Evolutionary conservation across 2,797 vertebrate genomes (phyloP).

Genomic region (Clangula hyemalis): DNA sequence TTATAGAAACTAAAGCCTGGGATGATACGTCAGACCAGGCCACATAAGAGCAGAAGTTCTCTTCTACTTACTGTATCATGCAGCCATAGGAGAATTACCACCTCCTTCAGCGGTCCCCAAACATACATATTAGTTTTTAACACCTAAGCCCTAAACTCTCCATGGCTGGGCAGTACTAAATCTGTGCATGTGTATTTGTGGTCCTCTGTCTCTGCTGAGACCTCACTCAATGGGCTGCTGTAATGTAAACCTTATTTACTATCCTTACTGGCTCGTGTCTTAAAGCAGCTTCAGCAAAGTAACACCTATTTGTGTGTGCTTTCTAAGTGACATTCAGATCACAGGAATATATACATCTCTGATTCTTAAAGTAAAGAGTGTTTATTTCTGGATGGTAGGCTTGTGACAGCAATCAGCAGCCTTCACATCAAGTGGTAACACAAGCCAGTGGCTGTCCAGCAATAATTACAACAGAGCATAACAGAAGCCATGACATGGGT

Average conservation of each 20-base stretch:
- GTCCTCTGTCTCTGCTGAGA: not conserved
- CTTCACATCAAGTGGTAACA: not conserved
- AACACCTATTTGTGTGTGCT: not conserved
- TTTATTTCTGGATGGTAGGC: not conserved
- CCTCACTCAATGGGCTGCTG: accelerated
- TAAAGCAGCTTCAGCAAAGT: not conserved
- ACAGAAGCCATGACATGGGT: not conserved
- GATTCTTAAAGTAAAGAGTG: not conserved
- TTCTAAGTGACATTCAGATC: not conserved
- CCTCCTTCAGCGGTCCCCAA: not conserved
- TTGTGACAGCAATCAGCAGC: not conserved
- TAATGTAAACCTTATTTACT: not conserved
- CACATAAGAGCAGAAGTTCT: not conserved
- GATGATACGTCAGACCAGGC: not conserved
- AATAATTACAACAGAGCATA: not conserved
- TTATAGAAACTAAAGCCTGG: not conserved
- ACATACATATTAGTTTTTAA: not conserved
- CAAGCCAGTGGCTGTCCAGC: not conserved
- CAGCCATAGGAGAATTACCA: not conserved
- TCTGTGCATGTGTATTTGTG: not conserved
- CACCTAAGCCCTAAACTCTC: not conserved
- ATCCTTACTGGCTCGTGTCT: not conserved
- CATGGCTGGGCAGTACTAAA: not conserved
- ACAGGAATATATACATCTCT: not conserved
- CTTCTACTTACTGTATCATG: not conserved